A percentile compares a stretch with the other conserved stretches of the same genome.
These are phyloP conservation scores for Sciurus carolinensis DNA, from an alignment of 2,797 vertebrate species.

Conservation along the genomic window DNA sequence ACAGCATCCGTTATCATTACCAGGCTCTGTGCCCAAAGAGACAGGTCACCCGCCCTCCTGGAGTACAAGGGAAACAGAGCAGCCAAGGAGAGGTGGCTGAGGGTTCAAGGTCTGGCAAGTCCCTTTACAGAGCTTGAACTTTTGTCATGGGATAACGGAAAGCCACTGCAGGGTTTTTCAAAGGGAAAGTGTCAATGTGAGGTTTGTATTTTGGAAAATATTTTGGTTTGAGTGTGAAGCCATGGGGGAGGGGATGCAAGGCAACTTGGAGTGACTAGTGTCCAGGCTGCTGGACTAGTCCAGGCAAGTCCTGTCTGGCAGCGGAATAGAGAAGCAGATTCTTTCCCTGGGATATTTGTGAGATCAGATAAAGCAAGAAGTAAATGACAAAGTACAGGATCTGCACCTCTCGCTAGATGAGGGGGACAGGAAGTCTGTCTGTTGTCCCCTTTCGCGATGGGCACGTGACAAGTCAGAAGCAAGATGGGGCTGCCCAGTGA, in stretches of 20 bases:
- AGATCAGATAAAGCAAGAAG: not conserved
- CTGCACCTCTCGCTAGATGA: not conserved
- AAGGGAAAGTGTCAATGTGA: not conserved
- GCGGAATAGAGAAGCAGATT: no score
- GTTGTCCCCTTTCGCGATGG: rapidly evolving
- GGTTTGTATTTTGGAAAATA: not conserved
- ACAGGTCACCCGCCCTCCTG: no score
- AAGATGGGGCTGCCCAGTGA: not conserved
- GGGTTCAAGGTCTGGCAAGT: not conserved
- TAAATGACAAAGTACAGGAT: not conserved
- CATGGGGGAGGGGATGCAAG: not conserved
- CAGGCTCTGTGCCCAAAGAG: not conserved
- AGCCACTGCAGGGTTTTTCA: not conserved
- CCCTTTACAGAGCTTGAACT: not conserved
- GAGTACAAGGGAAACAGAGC: not conserved
- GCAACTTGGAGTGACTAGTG: rapidly evolving
- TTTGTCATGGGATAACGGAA: not conserved
- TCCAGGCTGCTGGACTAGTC: not conserved
- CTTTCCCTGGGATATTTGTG: not conserved
- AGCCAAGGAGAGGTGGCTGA: no score
- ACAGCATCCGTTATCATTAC: rapidly evolving
- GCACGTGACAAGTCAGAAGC: not conserved
- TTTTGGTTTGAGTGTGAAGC: not conserved
- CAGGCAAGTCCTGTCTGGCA: not conserved
- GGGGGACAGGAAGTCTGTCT: not conserved